A percentile compares a stretch with the other conserved stretches of the same genome.
Evolutionary conservation across 2,888 invertebrate species (phyloP).

Genomic region (Tachina lurida): DNA sequence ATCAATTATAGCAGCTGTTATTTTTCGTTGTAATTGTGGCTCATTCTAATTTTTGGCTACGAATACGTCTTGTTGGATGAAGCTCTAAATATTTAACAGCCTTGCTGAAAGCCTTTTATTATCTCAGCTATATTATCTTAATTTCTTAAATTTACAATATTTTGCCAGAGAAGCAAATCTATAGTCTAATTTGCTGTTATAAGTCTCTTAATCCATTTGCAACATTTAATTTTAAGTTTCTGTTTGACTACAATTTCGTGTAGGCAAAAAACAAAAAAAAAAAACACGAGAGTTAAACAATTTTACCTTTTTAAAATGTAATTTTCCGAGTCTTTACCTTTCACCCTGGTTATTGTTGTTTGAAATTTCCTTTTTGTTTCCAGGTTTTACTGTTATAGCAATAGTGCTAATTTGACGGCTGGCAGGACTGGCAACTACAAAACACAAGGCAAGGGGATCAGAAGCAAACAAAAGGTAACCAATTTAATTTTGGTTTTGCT

Average conservation of each 20-base stretch:
- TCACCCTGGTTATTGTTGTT: constrained; percentile 26
- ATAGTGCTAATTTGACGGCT: constrained; percentile 55
- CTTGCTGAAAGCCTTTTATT: neutral
- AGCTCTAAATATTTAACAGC: too few species aligned
- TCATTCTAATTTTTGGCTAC: too few species aligned
- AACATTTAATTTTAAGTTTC: constrained; percentile 28
- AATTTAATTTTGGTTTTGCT: constrained; percentile 44
- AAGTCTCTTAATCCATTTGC: neutral
- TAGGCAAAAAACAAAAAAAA: too few species aligned
- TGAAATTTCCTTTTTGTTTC: constrained; percentile 29
- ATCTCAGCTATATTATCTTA: neutral
- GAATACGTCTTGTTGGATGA: too few species aligned
- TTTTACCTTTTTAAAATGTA: constrained; percentile 51
- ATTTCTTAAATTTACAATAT: neutral
- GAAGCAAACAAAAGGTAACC: neutral
- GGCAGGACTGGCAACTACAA: neutral
- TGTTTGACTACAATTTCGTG: neutral
- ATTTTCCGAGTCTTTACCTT: constrained; percentile 52
- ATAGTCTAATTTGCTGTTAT: constrained; percentile 10
- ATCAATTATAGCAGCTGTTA: too few species aligned
- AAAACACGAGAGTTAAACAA: neutral
- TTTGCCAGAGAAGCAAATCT: neutral
- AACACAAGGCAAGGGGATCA: neutral
- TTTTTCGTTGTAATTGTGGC: too few species aligned
- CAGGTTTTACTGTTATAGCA: constrained; percentile 10